Conservation (phyloP, 2,888 invertebrate species). For the Scotopteryx bipunctaria region DNA sequence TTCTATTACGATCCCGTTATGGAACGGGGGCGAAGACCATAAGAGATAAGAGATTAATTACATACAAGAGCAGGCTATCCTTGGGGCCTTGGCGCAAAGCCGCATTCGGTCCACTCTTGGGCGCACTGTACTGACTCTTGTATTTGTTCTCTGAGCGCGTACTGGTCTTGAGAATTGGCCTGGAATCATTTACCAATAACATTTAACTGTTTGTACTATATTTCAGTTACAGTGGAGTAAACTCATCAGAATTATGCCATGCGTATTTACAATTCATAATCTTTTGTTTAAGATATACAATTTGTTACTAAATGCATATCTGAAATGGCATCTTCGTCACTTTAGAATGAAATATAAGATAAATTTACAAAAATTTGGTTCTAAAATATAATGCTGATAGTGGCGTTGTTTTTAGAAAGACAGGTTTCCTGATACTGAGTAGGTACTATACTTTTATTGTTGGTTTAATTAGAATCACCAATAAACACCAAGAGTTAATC, state of each 20-base stretch:
- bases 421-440: conserved; percentile 4
- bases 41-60: conserved; percentile 41
- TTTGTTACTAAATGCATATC: too few species aligned
- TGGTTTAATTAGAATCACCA: too few species aligned
- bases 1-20: too few species aligned
- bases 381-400: conserved; percentile 7
- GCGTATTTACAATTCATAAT: neutral
- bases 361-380: neutral
- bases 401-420: neutral
- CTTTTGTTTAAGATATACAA: too few species aligned
- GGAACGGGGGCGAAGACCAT: neutral
- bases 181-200: conserved; percentile 43
- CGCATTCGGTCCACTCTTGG: conserved; percentile 87
- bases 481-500: neutral
- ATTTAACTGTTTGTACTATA: too few species aligned
- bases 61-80: conserved; percentile 90
- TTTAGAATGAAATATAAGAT: too few species aligned
- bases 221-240: too few species aligned
- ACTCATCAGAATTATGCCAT: conserved; percentile 10
- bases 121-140: conserved; percentile 82
- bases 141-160: conserved; percentile 79
- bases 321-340: too few species aligned
- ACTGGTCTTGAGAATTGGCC: conserved; percentile 70
- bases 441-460: too few species aligned
- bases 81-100: conserved; percentile 90